Conservation (phyloP, 2,888 invertebrate species). For the Parnassius smintheus region DNA sequence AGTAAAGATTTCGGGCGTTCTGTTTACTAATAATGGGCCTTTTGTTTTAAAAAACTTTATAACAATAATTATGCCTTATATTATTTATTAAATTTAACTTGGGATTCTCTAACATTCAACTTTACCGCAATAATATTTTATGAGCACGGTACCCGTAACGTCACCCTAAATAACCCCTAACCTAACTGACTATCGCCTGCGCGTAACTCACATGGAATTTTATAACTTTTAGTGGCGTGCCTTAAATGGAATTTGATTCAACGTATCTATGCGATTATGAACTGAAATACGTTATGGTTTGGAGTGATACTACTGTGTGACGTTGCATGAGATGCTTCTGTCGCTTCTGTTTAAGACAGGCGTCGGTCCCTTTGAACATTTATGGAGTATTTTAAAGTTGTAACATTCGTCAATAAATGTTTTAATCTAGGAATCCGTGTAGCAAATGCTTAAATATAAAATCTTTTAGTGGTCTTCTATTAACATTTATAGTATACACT, state of each 20-base stretch:
- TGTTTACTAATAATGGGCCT: too few species aligned
- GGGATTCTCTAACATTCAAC: too few species aligned
- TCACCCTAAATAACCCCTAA: constrained; percentile 22
- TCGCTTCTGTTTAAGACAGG: constrained; percentile 7
- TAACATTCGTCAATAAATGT: not conserved
- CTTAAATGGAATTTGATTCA: not conserved
- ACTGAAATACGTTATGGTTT: not conserved
- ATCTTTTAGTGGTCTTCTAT: too few species aligned
- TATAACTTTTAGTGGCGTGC: constrained; percentile 12
- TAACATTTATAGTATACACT: too few species aligned
- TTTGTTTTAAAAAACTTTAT: too few species aligned
- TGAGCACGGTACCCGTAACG: constrained; percentile 20
- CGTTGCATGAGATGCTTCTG: not conserved
- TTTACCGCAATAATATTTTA: constrained; percentile 24
- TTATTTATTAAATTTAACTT: too few species aligned
- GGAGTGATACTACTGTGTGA: not conserved
- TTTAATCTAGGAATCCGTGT: not conserved
- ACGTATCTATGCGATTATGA: constrained; percentile 4
- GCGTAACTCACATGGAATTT: constrained; percentile 14
- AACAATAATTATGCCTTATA: too few species aligned
- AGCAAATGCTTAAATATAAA: too few species aligned
- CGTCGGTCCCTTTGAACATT: constrained; percentile 14
- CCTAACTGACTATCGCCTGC: constrained; percentile 15
- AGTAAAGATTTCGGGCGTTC: too few species aligned
- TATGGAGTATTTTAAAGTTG: constrained; percentile 13